Base-by-base conservation (phyloP, 2,113 vertebrate species). In the Percina caprodes region DNA sequence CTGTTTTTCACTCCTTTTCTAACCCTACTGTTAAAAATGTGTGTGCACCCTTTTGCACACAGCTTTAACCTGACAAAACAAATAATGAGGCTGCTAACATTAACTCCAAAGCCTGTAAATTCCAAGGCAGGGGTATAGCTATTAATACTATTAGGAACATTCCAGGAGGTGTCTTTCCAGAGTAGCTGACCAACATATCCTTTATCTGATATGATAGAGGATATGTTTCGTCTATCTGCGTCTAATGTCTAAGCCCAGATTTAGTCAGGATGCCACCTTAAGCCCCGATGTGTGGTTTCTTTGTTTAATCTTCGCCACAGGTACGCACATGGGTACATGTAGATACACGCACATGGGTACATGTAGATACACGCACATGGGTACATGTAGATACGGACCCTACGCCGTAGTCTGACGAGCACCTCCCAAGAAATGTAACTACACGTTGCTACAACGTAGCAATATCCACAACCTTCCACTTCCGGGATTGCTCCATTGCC, bases 1-100 rank as follows among this genome's bases (percentile, higher is more conserved):
- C 56, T 16, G 55, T 77, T 82, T 21, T 89, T 63, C 59, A 60
- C 66, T 87, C 60, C 79, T 65, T 35, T 84, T 71, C 73, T 16
- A 56, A 82, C 72, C 71, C 68, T 13, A 15, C 77, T 62, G 77
- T 63, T 79, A 48, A 63, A 84, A 89, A 75, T 35, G 58, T 69
- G 54, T 78, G 46, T 65, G 66, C 69, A 21, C 16, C 61, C 52
- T 54, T 68, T 69, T 73, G 81, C 48, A 83, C 79, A 72, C 82
- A 39, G 42, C 24, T 86, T 86, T 79, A 69, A 63, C 52, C 65
- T 18, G 15, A 61, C 71, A 59, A 74, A 74, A 24, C 63, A 68
- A 71, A 51, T 26, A 61, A 79, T 80, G 24, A 63, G 45, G 21
- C 63, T 59, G 23, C 24, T 26, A n/a, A 12, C 19, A 55, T 55